A percentile compares a stretch with the other conserved stretches of the same genome.
These are phyloP conservation scores for Diadema setosum DNA, from an alignment of 35 echinoderm and acorn worm genomes.

Conservation along the genomic window DNA sequence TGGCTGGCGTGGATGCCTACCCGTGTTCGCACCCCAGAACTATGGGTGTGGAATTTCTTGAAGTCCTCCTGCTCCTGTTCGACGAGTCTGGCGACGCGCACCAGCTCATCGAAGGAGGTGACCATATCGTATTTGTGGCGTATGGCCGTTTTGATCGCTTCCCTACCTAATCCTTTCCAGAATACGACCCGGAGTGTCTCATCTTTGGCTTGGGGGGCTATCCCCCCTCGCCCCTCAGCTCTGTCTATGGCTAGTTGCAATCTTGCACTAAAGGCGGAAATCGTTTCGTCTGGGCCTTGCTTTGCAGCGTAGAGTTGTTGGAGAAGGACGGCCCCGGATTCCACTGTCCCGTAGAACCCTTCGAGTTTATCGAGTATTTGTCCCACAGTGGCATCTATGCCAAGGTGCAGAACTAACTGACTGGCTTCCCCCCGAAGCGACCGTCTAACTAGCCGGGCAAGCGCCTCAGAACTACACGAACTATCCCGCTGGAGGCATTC, in stretches of 20 bases:
- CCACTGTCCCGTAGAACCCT: too few species aligned
- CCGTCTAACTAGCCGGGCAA: background rate
- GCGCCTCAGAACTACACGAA: background rate
- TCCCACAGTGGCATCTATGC: background rate
- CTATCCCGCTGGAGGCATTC: background rate
- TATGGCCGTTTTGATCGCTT: background rate
- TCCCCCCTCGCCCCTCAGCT: too few species aligned
- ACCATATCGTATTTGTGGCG: slow-evolving; percentile 1
- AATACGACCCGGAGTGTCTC: slow-evolving; percentile 20
- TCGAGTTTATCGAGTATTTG: background rate
- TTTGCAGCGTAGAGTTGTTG: background rate
- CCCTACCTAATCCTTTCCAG: background rate
- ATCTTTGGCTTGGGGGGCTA: background rate
- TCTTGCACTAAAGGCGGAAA: background rate
- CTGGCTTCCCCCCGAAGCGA: slow-evolving; percentile 6
- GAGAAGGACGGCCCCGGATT: slow-evolving; percentile 9
- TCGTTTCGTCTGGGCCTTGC: background rate
- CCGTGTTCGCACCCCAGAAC: too few species aligned
- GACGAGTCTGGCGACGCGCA: background rate
- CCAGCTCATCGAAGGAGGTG: background rate
- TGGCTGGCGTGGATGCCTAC: too few species aligned
- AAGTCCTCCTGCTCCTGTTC: too few species aligned
- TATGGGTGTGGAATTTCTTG: too few species aligned
- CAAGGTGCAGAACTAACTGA: background rate
- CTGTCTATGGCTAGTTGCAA: background rate